Conservation (phyloP, 2,113 vertebrate genomes). For the Spheniscus mendiculus region DNA sequence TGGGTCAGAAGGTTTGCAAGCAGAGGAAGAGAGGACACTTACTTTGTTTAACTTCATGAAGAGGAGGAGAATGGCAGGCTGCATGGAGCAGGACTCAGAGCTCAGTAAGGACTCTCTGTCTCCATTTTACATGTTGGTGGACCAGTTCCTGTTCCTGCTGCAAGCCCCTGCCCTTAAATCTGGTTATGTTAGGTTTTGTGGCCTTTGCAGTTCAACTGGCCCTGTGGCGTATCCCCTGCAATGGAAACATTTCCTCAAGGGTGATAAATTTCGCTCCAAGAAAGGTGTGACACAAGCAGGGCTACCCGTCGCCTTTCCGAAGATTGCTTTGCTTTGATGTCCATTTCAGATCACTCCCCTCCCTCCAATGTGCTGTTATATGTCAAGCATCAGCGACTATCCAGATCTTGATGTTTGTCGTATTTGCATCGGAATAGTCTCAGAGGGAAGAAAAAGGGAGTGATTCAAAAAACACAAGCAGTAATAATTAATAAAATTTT, state of each 20-base stretch:
- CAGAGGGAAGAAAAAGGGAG: neutral
- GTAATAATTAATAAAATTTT: neutral
- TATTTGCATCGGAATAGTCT: neutral
- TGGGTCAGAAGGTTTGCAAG: neutral
- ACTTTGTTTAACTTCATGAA: neutral
- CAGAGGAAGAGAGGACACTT: neutral
- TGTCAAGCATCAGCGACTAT: neutral
- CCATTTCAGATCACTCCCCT: neutral
- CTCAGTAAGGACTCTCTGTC: neutral
- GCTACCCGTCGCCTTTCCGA: fast-evolving
- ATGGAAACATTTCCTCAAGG: neutral
- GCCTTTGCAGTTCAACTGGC: neutral
- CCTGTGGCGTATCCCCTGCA: neutral
- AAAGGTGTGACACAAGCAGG: neutral
- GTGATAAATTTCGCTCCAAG: neutral
- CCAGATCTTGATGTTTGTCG: fast-evolving
- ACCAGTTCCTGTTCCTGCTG: neutral
- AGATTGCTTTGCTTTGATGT: neutral
- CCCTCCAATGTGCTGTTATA: neutral
- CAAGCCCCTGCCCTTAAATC: neutral
- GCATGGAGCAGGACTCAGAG: fast-evolving
- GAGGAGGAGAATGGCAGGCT: neutral
- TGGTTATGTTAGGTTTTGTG: neutral
- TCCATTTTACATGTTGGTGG: neutral
- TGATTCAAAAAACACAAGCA: neutral